Conservation (phyloP, 1,140 invertebrate species). For the Luehdorfia chinensis region DNA sequence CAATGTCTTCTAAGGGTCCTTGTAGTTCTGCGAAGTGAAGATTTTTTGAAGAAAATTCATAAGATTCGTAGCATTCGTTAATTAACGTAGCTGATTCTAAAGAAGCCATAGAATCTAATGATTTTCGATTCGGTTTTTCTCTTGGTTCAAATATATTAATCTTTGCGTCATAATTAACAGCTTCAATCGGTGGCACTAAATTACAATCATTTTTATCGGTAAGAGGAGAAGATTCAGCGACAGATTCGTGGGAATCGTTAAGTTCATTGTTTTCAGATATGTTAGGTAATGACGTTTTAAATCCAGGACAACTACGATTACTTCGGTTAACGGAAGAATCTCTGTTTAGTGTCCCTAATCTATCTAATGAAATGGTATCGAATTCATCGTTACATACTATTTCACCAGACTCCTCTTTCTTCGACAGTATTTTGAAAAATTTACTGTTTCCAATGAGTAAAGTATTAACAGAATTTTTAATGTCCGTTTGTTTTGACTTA, state of each 20-base stretch:
- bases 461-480: slow-evolving; percentile 49
- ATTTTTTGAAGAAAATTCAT: slow-evolving; percentile 42
- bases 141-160: slow-evolving; percentile 60
- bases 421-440: slow-evolving; percentile 68
- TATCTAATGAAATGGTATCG: slow-evolving; percentile 69
- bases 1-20: slow-evolving; percentile 14
- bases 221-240: slow-evolving; percentile 32
- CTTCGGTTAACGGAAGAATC: slow-evolving; percentile 64
- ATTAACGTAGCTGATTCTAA: slow-evolving; percentile 49
- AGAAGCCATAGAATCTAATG: slow-evolving; percentile 36
- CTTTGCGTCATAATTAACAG: slow-evolving; percentile 41
- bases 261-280: slow-evolving; percentile 69
- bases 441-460: slow-evolving; percentile 69
- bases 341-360: slow-evolving; percentile 59
- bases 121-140: slow-evolving; percentile 35
- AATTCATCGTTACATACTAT: slow-evolving; percentile 67
- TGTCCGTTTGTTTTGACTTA: slow-evolving; percentile 47
- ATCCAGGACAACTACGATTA: slow-evolving; percentile 70
- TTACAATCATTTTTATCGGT: slow-evolving; percentile 28
- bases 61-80: slow-evolving; percentile 68
- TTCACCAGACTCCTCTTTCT: slow-evolving; percentile 68
- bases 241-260: slow-evolving; percentile 52
- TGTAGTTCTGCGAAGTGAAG: slow-evolving; percentile 16
- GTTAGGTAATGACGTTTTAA: slow-evolving; percentile 69
- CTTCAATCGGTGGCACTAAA: slow-evolving; percentile 34